These are phyloP conservation scores for Apodemus speciosus DNA, from an alignment of 2,113 vertebrate genomes.

Conservation along the genomic window DNA sequence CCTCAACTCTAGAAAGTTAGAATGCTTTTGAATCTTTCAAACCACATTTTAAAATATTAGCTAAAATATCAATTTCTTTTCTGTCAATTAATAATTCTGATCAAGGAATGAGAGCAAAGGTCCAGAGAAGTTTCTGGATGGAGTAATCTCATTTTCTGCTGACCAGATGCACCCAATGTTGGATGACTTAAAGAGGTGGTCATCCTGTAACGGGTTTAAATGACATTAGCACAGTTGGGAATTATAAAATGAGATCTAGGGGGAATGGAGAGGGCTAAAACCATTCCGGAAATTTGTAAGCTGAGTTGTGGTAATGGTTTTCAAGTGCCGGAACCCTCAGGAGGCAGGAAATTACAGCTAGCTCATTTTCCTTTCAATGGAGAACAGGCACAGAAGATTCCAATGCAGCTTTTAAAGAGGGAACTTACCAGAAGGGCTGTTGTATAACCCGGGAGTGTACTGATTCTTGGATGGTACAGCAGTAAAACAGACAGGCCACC, in stretches of 20 bases:
- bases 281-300: constrained; percentile 39
- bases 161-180: not conserved
- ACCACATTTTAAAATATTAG: constrained; percentile 38
- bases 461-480: not conserved
- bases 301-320: not conserved
- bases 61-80: not conserved
- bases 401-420: not conserved
- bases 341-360: constrained; percentile 12
- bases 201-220: not conserved
- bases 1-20: not conserved
- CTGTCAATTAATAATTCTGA: not conserved
- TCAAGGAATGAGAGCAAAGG: not conserved
- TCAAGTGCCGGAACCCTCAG: constrained; percentile 2
- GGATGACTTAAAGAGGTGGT: not conserved
- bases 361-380: constrained; percentile 36
- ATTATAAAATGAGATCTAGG: constrained; percentile 39
- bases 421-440: not conserved
- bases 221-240: not conserved
- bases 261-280: not conserved
- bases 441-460: not conserved
- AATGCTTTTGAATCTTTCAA: not conserved
- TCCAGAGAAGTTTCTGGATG: not conserved
- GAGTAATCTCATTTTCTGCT: not conserved
- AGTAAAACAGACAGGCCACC: not conserved
- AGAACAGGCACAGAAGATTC: constrained; percentile 11